Evolutionary conservation across 1,140 invertebrate species (phyloP).

Genomic region (Holotrichia oblita): DNA sequence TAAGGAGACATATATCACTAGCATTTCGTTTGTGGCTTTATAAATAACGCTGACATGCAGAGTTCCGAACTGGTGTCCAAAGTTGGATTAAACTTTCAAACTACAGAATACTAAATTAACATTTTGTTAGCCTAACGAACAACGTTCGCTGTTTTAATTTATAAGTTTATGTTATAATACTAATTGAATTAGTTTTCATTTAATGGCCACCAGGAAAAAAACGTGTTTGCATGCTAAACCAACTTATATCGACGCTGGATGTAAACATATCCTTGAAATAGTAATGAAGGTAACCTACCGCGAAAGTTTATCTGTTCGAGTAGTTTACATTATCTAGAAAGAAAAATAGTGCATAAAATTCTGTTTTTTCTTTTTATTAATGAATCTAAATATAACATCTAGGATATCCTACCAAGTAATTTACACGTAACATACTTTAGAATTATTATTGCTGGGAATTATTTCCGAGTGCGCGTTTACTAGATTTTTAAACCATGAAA

Average conservation of each 20-base stretch:
- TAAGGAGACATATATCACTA: no score
- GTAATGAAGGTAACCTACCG: not conserved
- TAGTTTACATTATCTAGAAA: not conserved
- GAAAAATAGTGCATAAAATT: not conserved
- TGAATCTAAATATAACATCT: not conserved
- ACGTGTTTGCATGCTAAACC: not conserved
- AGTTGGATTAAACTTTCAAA: not conserved
- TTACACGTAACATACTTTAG: not conserved
- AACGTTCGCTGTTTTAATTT: not conserved
- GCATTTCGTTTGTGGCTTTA: no score
- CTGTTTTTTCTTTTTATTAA: not conserved
- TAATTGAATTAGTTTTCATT: not conserved
- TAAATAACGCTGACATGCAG: no score
- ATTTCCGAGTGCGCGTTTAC: not conserved
- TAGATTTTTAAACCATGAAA: not conserved
- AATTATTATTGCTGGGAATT: not conserved
- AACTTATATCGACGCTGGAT: not conserved
- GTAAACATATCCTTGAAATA: conserved; percentile 7
- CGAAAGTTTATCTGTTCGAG: not conserved
- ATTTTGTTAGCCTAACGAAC: not conserved
- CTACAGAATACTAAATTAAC: not conserved
- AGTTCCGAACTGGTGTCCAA: no score
- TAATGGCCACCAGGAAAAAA: not conserved
- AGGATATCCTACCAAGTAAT: not conserved
- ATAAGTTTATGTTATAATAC: not conserved